phyloP scores from a whole-genome alignment of 2,113 vertebrate genomes.

The Apus apus region DNA sequence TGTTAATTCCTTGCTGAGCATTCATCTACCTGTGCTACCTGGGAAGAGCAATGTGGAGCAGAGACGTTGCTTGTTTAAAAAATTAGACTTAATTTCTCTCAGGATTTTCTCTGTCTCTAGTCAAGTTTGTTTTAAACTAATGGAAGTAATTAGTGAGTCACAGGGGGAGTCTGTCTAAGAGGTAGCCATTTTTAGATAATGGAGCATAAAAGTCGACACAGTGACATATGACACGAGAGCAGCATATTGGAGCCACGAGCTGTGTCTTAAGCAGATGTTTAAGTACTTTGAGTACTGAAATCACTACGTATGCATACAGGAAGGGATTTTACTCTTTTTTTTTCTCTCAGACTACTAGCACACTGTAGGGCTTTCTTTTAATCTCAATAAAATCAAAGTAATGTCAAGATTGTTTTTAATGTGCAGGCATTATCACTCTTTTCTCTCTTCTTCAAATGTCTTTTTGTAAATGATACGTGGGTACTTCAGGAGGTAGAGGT shows the following conservation, averaged over 20 bases:
- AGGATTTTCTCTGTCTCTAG: slow-evolving; percentile 54
- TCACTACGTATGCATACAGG: neutral
- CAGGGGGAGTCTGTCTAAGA: slow-evolving; percentile 39
- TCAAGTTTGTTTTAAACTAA: slow-evolving; percentile 72
- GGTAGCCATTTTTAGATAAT: slow-evolving; percentile 69
- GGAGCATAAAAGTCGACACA: slow-evolving; percentile 67
- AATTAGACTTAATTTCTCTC: slow-evolving; percentile 50
- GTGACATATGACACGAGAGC: slow-evolving; percentile 65
- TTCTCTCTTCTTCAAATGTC: neutral
- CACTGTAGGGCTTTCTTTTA: slow-evolving; percentile 37
- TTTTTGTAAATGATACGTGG: neutral
- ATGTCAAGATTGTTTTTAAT: slow-evolving; percentile 10
- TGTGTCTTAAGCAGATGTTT: slow-evolving; percentile 70
- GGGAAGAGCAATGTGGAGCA: neutral
- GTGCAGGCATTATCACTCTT: neutral
- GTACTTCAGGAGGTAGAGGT: neutral
- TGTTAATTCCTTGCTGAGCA: neutral
- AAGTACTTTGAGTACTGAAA: slow-evolving; percentile 54
- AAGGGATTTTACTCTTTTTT: neutral
- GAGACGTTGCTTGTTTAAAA: neutral
- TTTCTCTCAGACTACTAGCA: neutral
- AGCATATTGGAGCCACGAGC: slow-evolving; percentile 41
- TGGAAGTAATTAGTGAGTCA: slow-evolving; percentile 66
- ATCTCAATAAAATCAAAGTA: slow-evolving; percentile 45
- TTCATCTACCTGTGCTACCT: neutral